Evolutionary conservation across 2,113 vertebrate genomes (phyloP).

Genomic region (Erythrocebus patas): DNA sequence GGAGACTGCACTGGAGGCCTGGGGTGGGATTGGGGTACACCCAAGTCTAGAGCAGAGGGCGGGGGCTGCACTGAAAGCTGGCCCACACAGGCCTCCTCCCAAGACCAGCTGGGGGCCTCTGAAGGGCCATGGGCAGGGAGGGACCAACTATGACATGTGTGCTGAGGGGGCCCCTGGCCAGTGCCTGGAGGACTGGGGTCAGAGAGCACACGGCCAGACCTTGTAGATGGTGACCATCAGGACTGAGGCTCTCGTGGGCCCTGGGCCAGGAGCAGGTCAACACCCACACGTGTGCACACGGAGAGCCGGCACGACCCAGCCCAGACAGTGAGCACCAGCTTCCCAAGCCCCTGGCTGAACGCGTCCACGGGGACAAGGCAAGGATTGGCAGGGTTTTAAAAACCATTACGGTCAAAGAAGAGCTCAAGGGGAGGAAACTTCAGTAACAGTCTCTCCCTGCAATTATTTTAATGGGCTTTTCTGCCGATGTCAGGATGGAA

Average conservation of each 20-base stretch:
- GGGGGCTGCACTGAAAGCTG: background rate
- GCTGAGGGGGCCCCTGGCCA: background rate
- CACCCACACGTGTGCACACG: too few relatives aligned
- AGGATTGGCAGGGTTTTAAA: background rate
- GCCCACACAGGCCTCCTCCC: background rate
- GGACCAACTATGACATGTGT: background rate
- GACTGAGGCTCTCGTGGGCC: background rate
- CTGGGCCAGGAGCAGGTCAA: background rate
- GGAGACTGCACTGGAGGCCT: background rate
- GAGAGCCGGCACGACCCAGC: too few relatives aligned
- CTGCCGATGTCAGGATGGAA: rapidly evolving
- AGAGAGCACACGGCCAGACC: too few relatives aligned
- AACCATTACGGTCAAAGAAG: too few relatives aligned
- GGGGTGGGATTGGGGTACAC: background rate
- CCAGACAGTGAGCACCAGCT: too few relatives aligned
- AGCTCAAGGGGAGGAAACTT: too few relatives aligned
- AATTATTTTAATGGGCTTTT: background rate
- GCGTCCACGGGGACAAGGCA: background rate
- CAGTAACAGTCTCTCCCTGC: too few relatives aligned
- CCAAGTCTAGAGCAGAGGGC: background rate
- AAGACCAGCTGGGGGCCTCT: background rate
- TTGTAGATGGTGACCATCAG: background rate
- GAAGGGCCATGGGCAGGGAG: background rate
- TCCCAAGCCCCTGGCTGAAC: too few relatives aligned
- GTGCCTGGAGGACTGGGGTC: background rate